Conservation (phyloP, 1,140 invertebrate species). For the Drosophila lacteicornis region DNA sequence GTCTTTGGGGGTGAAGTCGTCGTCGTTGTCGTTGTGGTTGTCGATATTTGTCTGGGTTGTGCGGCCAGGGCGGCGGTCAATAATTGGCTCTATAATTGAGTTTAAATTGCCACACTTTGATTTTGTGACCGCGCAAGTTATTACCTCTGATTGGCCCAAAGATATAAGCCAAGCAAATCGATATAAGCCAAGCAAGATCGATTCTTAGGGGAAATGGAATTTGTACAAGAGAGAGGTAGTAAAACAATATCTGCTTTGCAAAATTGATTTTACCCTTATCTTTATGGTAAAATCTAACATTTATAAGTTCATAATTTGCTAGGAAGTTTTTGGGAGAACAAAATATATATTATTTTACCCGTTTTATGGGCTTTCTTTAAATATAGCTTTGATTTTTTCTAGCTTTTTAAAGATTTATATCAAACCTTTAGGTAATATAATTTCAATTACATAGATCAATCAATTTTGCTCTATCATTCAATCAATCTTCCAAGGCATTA, state of each 20-base stretch:
- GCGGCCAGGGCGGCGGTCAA: background rate
- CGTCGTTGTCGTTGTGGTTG: background rate
- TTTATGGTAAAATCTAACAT: background rate
- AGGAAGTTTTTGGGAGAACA: background rate
- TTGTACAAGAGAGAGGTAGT: background rate
- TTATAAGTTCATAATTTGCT: background rate
- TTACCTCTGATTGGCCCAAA: conserved; percentile 4
- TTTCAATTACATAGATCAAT: no score
- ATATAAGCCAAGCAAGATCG: background rate
- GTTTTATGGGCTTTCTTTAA: no score
- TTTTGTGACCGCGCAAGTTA: conserved; percentile 23
- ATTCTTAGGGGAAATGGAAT: background rate
- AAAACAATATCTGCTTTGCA: no score
- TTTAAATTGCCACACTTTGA: conserved; percentile 56
- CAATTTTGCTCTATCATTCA: background rate
- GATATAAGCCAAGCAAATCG: background rate
- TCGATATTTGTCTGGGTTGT: conserved; percentile 5
- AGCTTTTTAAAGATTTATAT: no score
- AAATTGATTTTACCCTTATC: background rate
- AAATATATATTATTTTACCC: no score
- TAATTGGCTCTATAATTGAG: conserved; percentile 44
- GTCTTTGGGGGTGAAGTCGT: conserved; percentile 12
- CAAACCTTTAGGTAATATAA: no score
- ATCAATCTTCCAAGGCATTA: background rate
- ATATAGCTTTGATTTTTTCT: no score